phyloP scores from a whole-genome alignment of 2,888 invertebrate genomes.

The Homarus gammarus region DNA sequence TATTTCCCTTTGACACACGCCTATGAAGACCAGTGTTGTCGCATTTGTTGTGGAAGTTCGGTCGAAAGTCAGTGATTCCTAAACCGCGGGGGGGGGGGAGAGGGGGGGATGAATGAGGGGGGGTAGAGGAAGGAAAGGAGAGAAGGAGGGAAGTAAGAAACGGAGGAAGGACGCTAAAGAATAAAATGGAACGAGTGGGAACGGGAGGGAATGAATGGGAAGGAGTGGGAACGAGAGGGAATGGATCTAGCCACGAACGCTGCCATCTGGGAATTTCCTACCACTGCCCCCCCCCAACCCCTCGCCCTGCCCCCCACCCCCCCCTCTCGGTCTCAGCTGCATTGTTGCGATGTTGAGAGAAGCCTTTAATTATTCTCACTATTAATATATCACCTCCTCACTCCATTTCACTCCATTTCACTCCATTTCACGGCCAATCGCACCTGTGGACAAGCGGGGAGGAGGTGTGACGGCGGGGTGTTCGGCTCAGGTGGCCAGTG shows the following conservation, averaged over 20 bases:
- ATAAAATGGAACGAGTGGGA: no score
- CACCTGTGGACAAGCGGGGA: constrained; percentile 33
- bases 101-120: no score
- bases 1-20: no score
- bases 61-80: no score
- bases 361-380: constrained; percentile 52
- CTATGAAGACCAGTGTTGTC: no score
- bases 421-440: constrained; percentile 29
- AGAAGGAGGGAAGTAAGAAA: no score
- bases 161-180: no score
- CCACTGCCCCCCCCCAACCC: background rate
- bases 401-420: constrained; percentile 38
- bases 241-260: constrained; percentile 7
- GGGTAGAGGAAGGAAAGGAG: no score
- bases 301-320: background rate
- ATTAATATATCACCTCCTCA: constrained; percentile 61
- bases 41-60: no score
- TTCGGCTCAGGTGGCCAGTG: background rate
- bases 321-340: constrained; percentile 41
- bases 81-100: no score
- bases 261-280: constrained; percentile 3
- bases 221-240: constrained; percentile 11
- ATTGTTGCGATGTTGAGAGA: constrained; percentile 54
- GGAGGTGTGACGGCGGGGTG: background rate
- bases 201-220: constrained; percentile 5